Evolutionary conservation across 2,113 vertebrate species (phyloP).

Genomic region (Upupa epops): DNA sequence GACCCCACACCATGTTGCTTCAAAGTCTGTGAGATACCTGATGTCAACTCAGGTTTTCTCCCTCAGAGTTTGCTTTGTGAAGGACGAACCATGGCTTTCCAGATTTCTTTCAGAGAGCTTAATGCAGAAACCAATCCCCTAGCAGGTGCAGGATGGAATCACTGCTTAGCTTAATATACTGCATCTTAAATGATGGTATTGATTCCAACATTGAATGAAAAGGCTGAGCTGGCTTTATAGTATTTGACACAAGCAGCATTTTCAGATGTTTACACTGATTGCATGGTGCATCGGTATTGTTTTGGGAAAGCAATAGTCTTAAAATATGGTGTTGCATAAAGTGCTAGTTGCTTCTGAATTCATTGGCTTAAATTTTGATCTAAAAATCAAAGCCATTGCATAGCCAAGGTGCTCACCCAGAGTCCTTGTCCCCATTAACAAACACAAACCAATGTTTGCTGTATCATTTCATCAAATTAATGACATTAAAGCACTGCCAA

Average conservation of each 20-base stretch:
- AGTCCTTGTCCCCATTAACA: neutral
- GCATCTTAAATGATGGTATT: conserved; percentile 34
- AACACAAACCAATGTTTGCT: neutral
- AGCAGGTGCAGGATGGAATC: neutral
- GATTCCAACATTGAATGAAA: conserved; percentile 31
- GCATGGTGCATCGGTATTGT: neutral
- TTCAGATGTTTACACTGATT: conserved; percentile 22
- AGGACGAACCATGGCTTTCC: neutral
- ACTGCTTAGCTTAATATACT: conserved; percentile 35
- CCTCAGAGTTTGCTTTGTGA: neutral
- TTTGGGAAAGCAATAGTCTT: conserved; percentile 20
- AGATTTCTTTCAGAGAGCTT: neutral
- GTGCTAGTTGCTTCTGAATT: conserved; percentile 17
- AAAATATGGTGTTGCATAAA: conserved; percentile 4
- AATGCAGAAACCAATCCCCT: neutral
- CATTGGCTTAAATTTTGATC: neutral
- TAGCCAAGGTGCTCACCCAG: neutral
- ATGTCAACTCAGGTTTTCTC: neutral
- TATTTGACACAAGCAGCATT: conserved; percentile 16
- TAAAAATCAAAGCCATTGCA: neutral
- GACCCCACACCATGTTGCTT: neutral
- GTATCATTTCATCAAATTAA: neutral
- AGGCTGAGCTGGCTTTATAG: conserved; percentile 8
- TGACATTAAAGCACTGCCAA: conserved; percentile 17
- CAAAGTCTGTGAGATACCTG: neutral